Evolutionary conservation across 2,797 vertebrate species (phyloP).

Genomic region (Cirrhinus molitorella): DNA sequence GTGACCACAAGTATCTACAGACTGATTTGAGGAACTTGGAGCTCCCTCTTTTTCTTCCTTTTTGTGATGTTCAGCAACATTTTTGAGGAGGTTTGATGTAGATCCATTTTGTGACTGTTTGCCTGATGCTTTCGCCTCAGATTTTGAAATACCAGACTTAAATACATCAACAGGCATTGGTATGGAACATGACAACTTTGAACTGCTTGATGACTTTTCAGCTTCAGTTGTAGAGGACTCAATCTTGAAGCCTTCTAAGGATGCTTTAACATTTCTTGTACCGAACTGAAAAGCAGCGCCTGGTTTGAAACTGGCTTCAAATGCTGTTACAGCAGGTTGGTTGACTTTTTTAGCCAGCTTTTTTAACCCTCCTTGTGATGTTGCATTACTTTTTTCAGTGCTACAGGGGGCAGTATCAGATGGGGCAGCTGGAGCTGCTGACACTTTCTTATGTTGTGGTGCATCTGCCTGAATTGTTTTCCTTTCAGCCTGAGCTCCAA

Average conservation of each 20-base stretch:
- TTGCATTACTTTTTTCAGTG: background rate
- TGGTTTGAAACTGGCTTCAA: slow-evolving; percentile 71
- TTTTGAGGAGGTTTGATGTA: slow-evolving; percentile 79
- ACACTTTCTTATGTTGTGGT: slow-evolving; percentile 43
- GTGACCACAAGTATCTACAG: slow-evolving; percentile 32
- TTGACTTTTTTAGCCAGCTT: slow-evolving; percentile 70
- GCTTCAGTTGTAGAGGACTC: slow-evolving; percentile 75
- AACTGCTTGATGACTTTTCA: slow-evolving; percentile 74
- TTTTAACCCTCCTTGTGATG: background rate
- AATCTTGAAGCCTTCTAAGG: slow-evolving; percentile 80
- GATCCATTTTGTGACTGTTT: slow-evolving; percentile 60
- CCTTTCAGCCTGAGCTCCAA: slow-evolving; percentile 72
- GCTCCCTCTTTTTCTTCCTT: slow-evolving; percentile 74
- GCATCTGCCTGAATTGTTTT: slow-evolving; percentile 64
- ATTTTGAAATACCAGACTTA: slow-evolving; percentile 90
- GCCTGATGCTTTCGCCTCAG: slow-evolving; percentile 64
- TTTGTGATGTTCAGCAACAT: slow-evolving; percentile 80
- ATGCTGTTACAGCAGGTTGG: slow-evolving; percentile 79
- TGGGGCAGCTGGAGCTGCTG: slow-evolving; percentile 40
- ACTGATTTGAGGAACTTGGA: slow-evolving; percentile 23
- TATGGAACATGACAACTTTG: slow-evolving; percentile 87
- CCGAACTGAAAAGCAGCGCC: slow-evolving; percentile 87
- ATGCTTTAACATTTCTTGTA: slow-evolving; percentile 76
- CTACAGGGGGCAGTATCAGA: slow-evolving; percentile 31
- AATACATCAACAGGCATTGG: slow-evolving; percentile 77